Base-by-base conservation (phyloP, 2,113 vertebrate genomes). In the Aplodontia rufa region DNA sequence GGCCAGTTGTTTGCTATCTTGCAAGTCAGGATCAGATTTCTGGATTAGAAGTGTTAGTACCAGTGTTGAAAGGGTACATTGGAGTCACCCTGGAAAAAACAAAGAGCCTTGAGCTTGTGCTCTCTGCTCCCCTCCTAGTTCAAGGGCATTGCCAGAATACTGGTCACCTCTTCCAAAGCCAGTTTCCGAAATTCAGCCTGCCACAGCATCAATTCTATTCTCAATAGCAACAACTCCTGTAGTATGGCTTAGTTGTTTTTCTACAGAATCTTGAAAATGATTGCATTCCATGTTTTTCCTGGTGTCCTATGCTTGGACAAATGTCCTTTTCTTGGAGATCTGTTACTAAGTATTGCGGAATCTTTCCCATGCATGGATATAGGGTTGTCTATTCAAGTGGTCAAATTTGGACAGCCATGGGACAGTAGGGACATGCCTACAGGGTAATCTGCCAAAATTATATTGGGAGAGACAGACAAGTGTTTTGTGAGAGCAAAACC, bases 1-100 rank as follows among this genome's bases (percentile, higher is more conserved):
- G 90, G 72, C 94, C 75, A 84, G 94, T 88, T 95, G 95, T 96
- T 96, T 84, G 75, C 96, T 55, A 78, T 62, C 86, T 91, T 91
- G 79, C 91, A 89, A 91, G 83, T 83, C 86, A 84, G 95, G 94
- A 89, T 97, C 91, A 95, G 93, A 96, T 96, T 97, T 97, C 97
- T 62, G 89, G 96, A 95, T 97, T 95, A 83, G 68, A 82, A 80
- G 53, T 45, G 30, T 95, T 79, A 86, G 79, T 76, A 91, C 85
- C 64, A 8, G 24, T 3, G 51, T 80, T 91, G 88, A 85, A 86
- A 94, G 95, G 74, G 64, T 71, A 89, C 51, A 75, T 2, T 89
- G 64, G 32, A 94, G 82, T 88, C 78, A 83, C 85, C 81, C 64
- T 69, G 89, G 80, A 94, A 88, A 94, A 97, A 96, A 89, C 55